phyloP scores from a whole-genome alignment of 2,113 vertebrate species.

The Macrotis lagotis region DNA sequence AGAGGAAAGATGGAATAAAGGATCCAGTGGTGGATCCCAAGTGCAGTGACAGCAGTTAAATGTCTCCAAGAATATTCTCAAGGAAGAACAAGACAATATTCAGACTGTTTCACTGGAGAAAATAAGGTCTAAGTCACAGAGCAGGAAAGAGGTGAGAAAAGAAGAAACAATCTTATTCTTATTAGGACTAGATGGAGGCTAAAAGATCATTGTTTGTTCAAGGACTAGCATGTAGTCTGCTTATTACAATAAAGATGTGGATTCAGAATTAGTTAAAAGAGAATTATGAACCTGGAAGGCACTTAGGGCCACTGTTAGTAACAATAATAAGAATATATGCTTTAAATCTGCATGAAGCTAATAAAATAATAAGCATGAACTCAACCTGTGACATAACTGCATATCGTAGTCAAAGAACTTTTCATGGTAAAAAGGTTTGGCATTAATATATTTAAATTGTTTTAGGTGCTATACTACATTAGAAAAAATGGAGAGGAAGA shows the following conservation, averaged over 20 bases:
- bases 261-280: neutral
- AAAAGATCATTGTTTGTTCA: neutral
- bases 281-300: neutral
- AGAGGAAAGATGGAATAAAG: neutral
- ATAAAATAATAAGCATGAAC: neutral
- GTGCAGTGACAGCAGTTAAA: neutral
- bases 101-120: neutral
- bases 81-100: neutral
- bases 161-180: neutral
- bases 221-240: neutral
- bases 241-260: neutral
- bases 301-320: neutral
- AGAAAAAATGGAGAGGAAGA: neutral
- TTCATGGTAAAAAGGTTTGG: neutral
- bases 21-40: neutral
- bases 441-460: neutral
- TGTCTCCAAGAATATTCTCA: neutral
- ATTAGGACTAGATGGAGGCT: neutral
- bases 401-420: neutral
- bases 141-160: neutral
- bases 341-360: neutral
- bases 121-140: neutral
- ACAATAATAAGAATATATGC: neutral
- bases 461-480: neutral
- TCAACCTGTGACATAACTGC: neutral